Conservation (phyloP, 2,888 invertebrate species). For the Lampropteryx suffumata region DNA sequence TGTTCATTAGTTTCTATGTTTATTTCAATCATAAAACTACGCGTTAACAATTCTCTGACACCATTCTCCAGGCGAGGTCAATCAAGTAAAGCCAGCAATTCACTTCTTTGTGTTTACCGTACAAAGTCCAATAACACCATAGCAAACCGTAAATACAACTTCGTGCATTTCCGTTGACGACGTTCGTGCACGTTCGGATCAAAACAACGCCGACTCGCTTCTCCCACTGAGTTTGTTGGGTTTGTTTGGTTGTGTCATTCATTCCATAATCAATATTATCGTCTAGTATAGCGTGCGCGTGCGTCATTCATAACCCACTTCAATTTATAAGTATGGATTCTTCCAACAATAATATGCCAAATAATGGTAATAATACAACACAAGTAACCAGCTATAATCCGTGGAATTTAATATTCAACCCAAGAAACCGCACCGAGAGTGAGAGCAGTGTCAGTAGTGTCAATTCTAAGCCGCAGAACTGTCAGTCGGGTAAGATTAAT, state of each 20-base stretch:
- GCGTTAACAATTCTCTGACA: slow-evolving; percentile 10
- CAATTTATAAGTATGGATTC: slow-evolving; percentile 57
- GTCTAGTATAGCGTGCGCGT: slow-evolving; percentile 52
- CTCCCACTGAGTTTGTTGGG: slow-evolving; percentile 28
- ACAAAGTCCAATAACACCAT: slow-evolving; percentile 53
- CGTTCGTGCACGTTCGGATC: slow-evolving; percentile 62
- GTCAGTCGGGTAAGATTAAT: slow-evolving; percentile 57
- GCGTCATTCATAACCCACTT: slow-evolving; percentile 33
- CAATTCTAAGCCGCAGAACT: slow-evolving; percentile 57
- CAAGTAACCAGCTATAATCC: slow-evolving; percentile 60
- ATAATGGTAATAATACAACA: slow-evolving; percentile 50
- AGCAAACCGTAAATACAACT: slow-evolving; percentile 50
- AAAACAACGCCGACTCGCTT: slow-evolving; percentile 60
- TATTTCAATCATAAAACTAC: slow-evolving; percentile 1
- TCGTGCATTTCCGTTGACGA: slow-evolving; percentile 61
- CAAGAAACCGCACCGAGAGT: slow-evolving; percentile 69
- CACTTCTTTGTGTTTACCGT: slow-evolving; percentile 40
- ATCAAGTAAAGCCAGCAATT: slow-evolving; percentile 33
- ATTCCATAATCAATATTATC: slow-evolving; percentile 54
- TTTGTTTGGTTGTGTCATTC: slow-evolving; percentile 39
- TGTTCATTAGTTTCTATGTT: not conserved
- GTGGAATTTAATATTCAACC: slow-evolving; percentile 70
- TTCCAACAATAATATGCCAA: slow-evolving; percentile 52
- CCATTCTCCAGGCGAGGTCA: slow-evolving; percentile 20
- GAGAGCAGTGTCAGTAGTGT: slow-evolving; percentile 71